A percentile compares a stretch with the other conserved stretches of the same genome.
phyloP scores from a whole-genome alignment of 2,113 vertebrate genomes.

The Papio anubis region DNA sequence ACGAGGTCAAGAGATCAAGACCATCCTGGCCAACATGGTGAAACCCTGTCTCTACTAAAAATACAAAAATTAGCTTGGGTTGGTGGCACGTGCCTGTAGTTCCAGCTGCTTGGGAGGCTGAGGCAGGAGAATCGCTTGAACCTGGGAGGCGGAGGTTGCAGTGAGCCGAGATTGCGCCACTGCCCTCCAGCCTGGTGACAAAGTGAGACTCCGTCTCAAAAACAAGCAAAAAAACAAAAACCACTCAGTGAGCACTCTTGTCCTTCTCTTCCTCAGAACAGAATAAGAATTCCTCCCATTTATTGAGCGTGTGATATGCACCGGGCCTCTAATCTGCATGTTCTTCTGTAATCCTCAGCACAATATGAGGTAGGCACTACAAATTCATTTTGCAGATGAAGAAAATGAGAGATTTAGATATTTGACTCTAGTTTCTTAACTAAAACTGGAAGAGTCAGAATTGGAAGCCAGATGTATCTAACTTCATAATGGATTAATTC shows the following conservation, averaged over 20 bases:
- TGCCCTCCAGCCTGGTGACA: too few species aligned
- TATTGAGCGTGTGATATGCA: too few species aligned
- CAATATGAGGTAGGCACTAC: neutral
- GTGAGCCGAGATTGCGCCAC: too few species aligned
- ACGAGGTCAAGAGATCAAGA: too few species aligned
- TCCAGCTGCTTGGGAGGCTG: too few species aligned
- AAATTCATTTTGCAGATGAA: neutral
- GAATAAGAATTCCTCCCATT: neutral
- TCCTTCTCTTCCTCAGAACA: neutral
- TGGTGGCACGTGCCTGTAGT: too few species aligned
- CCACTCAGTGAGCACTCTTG: accelerated
- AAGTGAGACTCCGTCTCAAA: too few species aligned
- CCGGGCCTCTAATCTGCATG: neutral
- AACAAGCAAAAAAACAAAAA: neutral
- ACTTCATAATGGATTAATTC: neutral
- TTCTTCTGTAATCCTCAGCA: neutral
- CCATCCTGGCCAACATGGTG: too few species aligned
- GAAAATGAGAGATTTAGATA: neutral
- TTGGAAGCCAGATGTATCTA: neutral
- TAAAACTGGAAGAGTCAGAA: neutral
- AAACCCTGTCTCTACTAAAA: too few species aligned
- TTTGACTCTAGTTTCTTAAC: neutral
- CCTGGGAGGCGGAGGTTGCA: too few species aligned
- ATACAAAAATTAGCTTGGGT: too few species aligned
- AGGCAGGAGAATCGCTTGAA: too few species aligned